Conservation (phyloP, 2,797 vertebrate species). For the Danio jaintianensis region DNA sequence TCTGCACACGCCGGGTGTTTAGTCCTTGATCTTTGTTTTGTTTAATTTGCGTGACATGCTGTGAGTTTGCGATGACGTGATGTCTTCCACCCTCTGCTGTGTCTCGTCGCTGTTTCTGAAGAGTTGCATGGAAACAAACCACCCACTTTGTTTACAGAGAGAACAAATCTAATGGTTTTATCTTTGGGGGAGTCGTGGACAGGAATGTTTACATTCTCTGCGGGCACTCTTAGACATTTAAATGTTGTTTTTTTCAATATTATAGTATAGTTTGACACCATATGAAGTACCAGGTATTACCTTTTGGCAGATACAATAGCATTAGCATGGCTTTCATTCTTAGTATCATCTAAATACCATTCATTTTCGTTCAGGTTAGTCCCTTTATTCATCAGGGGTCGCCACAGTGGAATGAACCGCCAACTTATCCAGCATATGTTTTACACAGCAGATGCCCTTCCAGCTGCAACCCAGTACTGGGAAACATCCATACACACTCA, state of each 20-base stretch:
- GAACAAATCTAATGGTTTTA: not conserved
- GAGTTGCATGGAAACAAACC: constrained; percentile 38
- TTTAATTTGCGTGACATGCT: constrained; percentile 41
- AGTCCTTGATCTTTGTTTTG: constrained; percentile 50
- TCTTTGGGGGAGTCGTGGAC: constrained; percentile 35
- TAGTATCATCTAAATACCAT: not conserved
- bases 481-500: no score
- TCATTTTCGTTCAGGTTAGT: no score
- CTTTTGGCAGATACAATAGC: not conserved
- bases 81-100: constrained; percentile 10
- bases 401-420: no score
- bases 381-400: no score
- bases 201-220: not conserved
- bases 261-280: not conserved
- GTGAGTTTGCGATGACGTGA: constrained; percentile 41
- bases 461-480: no score
- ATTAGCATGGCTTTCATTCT: not conserved
- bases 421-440: no score
- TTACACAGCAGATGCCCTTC: no score
- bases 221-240: not conserved
- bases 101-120: not conserved
- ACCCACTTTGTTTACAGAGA: constrained; percentile 36
- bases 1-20: constrained; percentile 9
- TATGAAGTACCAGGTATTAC: not conserved
- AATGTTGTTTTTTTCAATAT: not conserved